Evolutionary conservation across 2,888 invertebrate species (phyloP).

Genomic region (Orchestes rusci): DNA sequence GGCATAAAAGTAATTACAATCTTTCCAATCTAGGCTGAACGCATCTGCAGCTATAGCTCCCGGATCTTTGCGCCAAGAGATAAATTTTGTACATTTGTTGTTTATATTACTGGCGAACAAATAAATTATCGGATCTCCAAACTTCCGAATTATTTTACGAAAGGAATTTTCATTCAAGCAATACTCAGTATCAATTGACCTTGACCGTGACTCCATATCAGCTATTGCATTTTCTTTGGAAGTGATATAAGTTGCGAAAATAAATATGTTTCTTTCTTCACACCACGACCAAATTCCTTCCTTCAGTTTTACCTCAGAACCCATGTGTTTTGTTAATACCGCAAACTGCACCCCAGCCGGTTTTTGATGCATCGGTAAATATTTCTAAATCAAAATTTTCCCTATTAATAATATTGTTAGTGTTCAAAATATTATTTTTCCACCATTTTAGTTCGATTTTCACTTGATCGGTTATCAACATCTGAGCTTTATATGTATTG

Average conservation of each 20-base stretch:
- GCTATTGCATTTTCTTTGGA: constrained; percentile 9
- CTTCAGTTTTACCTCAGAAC: constrained; percentile 1
- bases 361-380: constrained; percentile 1
- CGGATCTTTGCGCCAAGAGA: constrained; percentile 24
- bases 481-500: background rate
- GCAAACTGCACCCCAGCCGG: constrained; percentile 2
- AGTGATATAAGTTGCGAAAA: constrained; percentile 10
- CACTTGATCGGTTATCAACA: background rate
- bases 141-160: background rate
- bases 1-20: constrained; percentile 4
- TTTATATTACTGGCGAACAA: constrained; percentile 6
- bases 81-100: constrained; percentile 6
- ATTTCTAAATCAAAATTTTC: background rate
- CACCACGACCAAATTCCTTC: constrained; percentile 7
- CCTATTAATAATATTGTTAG: background rate
- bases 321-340: background rate
- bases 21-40: constrained; percentile 8
- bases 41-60: constrained; percentile 28
- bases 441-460: constrained; percentile 1
- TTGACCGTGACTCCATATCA: constrained; percentile 1
- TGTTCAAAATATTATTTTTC: background rate
- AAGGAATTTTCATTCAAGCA: background rate
- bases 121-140: constrained; percentile 2
- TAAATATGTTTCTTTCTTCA: constrained; percentile 6
- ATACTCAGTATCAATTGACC: constrained; percentile 6